These are phyloP conservation scores for Taenaris catops DNA, from an alignment of 2,888 invertebrate genomes.

Conservation along the genomic window DNA sequence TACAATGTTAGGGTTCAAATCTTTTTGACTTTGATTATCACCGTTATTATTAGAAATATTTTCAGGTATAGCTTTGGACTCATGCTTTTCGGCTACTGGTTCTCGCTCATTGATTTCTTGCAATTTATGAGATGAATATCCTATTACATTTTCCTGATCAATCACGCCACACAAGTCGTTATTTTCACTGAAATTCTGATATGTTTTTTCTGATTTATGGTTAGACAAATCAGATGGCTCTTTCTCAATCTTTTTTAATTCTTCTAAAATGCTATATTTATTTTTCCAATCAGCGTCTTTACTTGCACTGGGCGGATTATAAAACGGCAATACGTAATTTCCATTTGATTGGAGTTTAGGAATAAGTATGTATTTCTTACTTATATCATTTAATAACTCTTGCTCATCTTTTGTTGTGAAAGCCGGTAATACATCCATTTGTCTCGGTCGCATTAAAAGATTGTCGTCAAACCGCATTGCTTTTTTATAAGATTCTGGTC, in stretches of 20 bases:
- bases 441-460: neutral
- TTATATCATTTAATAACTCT: constrained; percentile 50
- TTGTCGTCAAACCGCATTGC: constrained; percentile 1
- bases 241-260: constrained; percentile 50
- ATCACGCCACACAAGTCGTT: neutral
- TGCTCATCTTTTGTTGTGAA: constrained; percentile 30
- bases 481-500: constrained; percentile 1
- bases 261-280: constrained; percentile 63
- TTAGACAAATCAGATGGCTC: constrained; percentile 20
- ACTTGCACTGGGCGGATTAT: constrained; percentile 7
- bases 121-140: neutral
- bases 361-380: constrained; percentile 63
- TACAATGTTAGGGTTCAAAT: too few species aligned
- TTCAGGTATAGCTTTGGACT: too few species aligned
- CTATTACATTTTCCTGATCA: too few species aligned
- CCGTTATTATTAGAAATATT: too few species aligned
- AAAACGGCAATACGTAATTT: constrained; percentile 26
- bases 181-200: neutral
- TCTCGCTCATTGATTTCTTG: too few species aligned
- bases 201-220: neutral
- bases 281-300: constrained; percentile 57
- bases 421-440: neutral
- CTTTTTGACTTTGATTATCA: too few species aligned
- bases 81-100: too few species aligned
- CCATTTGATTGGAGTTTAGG: constrained; percentile 40